These are phyloP conservation scores for Moxostoma hubbsi DNA, from an alignment of 2,797 vertebrate genomes.

Conservation along the genomic window DNA sequence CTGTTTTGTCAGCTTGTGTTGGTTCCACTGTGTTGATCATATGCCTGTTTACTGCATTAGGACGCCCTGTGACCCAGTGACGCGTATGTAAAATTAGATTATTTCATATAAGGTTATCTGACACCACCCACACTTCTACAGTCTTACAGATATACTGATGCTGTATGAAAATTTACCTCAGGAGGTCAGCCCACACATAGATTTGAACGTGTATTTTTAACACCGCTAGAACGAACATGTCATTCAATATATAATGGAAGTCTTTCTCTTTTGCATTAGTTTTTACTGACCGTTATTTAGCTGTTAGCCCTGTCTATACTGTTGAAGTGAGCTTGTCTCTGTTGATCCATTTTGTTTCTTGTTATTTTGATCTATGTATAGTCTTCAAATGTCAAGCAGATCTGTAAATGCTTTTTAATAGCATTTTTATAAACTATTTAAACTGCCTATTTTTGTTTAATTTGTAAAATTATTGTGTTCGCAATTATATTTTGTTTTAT, in stretches of 20 bases:
- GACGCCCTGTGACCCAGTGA: neutral
- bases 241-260: neutral
- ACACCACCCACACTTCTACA: slow-evolving; percentile 17
- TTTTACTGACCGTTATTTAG: too few relatives aligned
- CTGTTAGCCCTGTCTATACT: too few relatives aligned
- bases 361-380: too few relatives aligned
- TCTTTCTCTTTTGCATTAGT: too few relatives aligned
- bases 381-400: too few relatives aligned
- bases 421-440: neutral
- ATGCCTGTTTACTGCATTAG: neutral
- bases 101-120: slow-evolving; percentile 4
- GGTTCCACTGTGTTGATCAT: neutral
- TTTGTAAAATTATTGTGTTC: neutral
- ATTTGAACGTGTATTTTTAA: neutral
- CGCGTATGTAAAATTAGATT: neutral
- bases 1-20: neutral
- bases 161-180: neutral
- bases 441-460: neutral
- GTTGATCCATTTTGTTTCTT: too few relatives aligned
- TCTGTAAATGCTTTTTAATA: too few relatives aligned
- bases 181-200: neutral
- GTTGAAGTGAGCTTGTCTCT: too few relatives aligned
- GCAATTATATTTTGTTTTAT: neutral
- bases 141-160: neutral
- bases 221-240: neutral